Conservation (phyloP, 2,113 vertebrate genomes). For the Chaetodon trifascialis region DNA sequence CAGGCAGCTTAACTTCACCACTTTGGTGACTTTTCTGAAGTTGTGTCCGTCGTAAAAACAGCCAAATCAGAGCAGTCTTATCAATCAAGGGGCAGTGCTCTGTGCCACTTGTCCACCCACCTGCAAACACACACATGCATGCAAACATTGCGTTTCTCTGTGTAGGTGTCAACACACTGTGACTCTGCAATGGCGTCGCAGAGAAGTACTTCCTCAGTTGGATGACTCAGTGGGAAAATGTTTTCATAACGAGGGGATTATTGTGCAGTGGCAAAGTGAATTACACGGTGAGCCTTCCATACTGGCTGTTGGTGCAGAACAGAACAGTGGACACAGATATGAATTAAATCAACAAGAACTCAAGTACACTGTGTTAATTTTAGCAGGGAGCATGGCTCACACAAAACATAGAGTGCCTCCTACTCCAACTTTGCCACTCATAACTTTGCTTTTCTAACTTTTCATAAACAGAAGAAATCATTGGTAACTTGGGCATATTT, state of each 20-base stretch:
- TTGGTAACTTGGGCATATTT: neutral
- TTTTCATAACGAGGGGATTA: slow-evolving; percentile 72
- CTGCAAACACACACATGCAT: neutral
- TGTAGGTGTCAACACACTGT: slow-evolving; percentile 42
- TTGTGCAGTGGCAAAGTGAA: slow-evolving; percentile 64
- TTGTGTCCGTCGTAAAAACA: neutral
- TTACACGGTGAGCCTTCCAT: slow-evolving; percentile 61
- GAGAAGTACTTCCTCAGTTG: slow-evolving; percentile 46
- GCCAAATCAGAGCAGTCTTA: slow-evolving; percentile 15
- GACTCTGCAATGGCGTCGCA: slow-evolving; percentile 31
- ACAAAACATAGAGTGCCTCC: slow-evolving; percentile 8
- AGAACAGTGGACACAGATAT: slow-evolving; percentile 49
- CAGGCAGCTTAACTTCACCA: neutral
- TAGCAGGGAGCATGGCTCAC: neutral
- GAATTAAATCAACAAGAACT: slow-evolving; percentile 38
- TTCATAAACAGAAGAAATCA: neutral
- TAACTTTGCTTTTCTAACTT: neutral
- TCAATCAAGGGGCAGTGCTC: neutral
- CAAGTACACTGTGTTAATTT: slow-evolving; percentile 21
- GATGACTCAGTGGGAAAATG: slow-evolving; percentile 66
- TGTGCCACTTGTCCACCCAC: neutral
- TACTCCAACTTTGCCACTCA: neutral
- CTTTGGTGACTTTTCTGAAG: neutral
- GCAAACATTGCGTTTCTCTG: slow-evolving; percentile 5
- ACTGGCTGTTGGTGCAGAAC: slow-evolving; percentile 42